Conservation (phyloP, 1,140 invertebrate genomes). For the Ips nitidus region DNA sequence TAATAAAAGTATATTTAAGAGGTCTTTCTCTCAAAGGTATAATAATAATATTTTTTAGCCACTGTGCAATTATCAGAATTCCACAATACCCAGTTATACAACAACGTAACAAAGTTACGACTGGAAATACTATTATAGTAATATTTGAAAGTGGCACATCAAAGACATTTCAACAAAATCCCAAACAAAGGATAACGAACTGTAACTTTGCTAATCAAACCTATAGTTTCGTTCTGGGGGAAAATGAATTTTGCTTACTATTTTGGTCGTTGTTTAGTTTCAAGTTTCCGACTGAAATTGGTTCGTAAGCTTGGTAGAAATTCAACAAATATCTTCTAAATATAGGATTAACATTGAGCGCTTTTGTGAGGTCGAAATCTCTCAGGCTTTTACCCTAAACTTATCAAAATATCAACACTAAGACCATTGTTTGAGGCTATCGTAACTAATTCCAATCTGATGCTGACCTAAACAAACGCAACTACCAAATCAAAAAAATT, state of each 20-base stretch:
- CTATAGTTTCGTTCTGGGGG: conserved; percentile 2
- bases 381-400: no score
- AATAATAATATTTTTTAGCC: no score
- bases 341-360: background rate
- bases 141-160: background rate
- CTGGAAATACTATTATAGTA: background rate
- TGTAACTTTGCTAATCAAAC: conserved; percentile 2
- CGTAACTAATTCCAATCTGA: no score
- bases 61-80: no score
- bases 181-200: background rate
- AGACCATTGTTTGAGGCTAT: no score
- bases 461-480: no score
- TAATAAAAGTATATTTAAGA: background rate
- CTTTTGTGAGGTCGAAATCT: background rate
- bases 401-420: no score
- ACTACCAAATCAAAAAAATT: no score
- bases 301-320: conserved; percentile 4
- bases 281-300: conserved; percentile 7
- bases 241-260: conserved; percentile 5
- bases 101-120: no score
- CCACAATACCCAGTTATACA: no score
- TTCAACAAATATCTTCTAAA: conserved; percentile 1
- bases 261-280: conserved; percentile 5
- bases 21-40: no score
- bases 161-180: background rate